Conservation (phyloP, 2,113 vertebrate genomes). For the Erythrolamprus reginae region DNA sequence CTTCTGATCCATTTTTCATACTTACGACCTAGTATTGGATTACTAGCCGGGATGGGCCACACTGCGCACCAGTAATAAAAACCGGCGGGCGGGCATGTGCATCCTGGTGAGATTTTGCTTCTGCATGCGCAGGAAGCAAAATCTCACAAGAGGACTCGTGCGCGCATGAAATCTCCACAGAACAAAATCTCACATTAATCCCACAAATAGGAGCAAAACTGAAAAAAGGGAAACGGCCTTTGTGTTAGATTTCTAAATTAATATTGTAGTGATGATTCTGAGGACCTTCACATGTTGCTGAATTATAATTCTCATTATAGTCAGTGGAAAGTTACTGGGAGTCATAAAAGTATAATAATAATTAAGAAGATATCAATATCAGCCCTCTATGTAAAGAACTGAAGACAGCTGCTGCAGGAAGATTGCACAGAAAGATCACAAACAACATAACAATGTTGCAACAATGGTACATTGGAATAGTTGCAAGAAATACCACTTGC, state of each 20-base stretch:
- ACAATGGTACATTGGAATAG: background rate
- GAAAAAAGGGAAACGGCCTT: background rate
- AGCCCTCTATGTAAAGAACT: background rate
- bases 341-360: background rate
- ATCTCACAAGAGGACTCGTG: too few species aligned
- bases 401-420: background rate
- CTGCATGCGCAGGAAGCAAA: too few species aligned
- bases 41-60: too few species aligned
- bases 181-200: too few species aligned
- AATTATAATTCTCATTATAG: background rate
- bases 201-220: background rate
- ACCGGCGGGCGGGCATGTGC: too few species aligned
- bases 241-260: background rate
- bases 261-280: background rate
- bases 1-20: background rate
- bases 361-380: background rate
- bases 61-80: too few species aligned
- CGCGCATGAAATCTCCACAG: too few species aligned
- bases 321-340: background rate
- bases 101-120: too few species aligned
- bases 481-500: background rate
- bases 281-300: background rate
- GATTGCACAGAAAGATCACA: background rate
- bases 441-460: background rate
- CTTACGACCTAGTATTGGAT: too few species aligned